phyloP scores from a whole-genome alignment of 1,140 invertebrate genomes.

The Zelostemma sp. region DNA sequence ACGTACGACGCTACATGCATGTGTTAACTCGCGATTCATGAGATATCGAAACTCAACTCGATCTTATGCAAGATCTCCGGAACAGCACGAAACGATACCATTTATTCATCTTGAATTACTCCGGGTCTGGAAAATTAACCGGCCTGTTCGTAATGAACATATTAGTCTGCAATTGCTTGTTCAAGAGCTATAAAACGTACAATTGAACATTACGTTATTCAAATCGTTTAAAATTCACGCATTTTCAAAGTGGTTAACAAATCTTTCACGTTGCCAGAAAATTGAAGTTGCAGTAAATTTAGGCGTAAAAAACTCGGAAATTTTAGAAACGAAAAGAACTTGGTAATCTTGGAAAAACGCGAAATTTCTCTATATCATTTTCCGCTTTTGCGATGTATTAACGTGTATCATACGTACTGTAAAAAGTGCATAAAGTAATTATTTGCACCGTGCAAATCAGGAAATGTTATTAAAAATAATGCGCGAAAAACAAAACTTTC shows the following conservation, averaged over 20 bases:
- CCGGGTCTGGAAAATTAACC: slow-evolving; percentile 31
- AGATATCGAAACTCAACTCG: slow-evolving; percentile 38
- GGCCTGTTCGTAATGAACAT: slow-evolving; percentile 38
- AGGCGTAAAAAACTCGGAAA: too few relatives aligned
- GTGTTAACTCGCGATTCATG: slow-evolving; percentile 42
- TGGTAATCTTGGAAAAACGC: too few relatives aligned
- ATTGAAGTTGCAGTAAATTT: too few relatives aligned
- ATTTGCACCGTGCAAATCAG: background rate
- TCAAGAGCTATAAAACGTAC: background rate
- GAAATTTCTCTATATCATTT: too few relatives aligned
- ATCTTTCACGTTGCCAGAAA: too few relatives aligned
- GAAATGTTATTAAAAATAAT: background rate
- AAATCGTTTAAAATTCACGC: background rate
- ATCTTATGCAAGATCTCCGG: slow-evolving; percentile 11
- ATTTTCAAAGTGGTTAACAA: too few relatives aligned
- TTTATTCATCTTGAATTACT: slow-evolving; percentile 33
- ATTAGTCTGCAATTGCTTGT: slow-evolving; percentile 35
- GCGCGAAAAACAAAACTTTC: background rate
- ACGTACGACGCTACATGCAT: slow-evolving; percentile 11
- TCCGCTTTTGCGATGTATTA: too few relatives aligned
- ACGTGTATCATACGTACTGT: too few relatives aligned
- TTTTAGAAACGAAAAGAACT: too few relatives aligned
- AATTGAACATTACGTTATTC: background rate
- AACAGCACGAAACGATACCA: slow-evolving; percentile 17
- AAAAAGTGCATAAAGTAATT: too few relatives aligned